A percentile compares a stretch with the other conserved stretches of the same genome.
phyloP scores from a whole-genome alignment of 2,113 vertebrate species.

The Oryzias woworae region DNA sequence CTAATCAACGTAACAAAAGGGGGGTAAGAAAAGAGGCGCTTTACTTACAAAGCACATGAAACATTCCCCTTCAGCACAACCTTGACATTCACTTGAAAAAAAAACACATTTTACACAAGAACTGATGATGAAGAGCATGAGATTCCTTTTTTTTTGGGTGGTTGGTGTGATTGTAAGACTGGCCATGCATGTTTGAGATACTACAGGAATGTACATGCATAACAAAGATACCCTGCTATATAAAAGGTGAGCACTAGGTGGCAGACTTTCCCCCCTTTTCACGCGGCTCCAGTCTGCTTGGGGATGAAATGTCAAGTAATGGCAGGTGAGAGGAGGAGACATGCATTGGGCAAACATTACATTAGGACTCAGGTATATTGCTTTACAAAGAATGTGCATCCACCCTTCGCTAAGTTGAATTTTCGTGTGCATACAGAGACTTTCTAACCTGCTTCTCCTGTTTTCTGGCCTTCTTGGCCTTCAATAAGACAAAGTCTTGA shows the following conservation, averaged over 20 bases:
- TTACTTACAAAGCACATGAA: slow-evolving; percentile 37
- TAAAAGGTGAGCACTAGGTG: slow-evolving; percentile 50
- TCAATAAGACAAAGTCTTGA: slow-evolving; percentile 14
- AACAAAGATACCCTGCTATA: slow-evolving; percentile 51
- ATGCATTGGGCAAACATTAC: slow-evolving; percentile 52
- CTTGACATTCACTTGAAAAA: slow-evolving; percentile 26
- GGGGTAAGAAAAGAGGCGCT: slow-evolving; percentile 8
- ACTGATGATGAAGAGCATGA: not conserved
- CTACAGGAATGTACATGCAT: slow-evolving; percentile 56
- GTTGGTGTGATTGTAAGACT: not conserved
- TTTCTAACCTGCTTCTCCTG: slow-evolving; percentile 4
- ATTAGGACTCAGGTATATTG: slow-evolving; percentile 54
- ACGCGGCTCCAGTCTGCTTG: slow-evolving; percentile 21
- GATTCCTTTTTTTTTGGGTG: too few relatives aligned
- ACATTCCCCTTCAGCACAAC: slow-evolving; percentile 27
- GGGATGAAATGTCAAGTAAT: slow-evolving; percentile 53
- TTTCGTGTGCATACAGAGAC: slow-evolving; percentile 10
- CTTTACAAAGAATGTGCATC: slow-evolving; percentile 56
- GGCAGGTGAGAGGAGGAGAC: slow-evolving; percentile 36
- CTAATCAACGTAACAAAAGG: not conserved
- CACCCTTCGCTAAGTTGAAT: slow-evolving; percentile 6
- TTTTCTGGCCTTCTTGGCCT: slow-evolving; percentile 4
- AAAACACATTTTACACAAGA: slow-evolving; percentile 29
- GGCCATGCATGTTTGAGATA: slow-evolving; percentile 22
- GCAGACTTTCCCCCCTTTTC: slow-evolving; percentile 42